phyloP scores from a whole-genome alignment of 2,888 invertebrate species.

The Chaetogeoica ovagalla region DNA sequence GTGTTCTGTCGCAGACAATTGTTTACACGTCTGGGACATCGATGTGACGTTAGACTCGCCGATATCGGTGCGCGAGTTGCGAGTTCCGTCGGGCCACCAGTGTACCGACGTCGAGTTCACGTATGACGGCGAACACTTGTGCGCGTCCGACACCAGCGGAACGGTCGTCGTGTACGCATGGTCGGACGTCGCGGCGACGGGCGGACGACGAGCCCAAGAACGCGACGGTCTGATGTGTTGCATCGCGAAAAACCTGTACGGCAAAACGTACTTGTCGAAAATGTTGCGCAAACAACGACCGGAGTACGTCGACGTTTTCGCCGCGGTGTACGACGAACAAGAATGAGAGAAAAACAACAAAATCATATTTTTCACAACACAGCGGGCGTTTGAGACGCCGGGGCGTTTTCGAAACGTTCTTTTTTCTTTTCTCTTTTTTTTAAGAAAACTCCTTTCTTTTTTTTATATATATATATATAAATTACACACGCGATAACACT shows the following conservation, averaged over 20 bases:
- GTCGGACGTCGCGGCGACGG: not conserved
- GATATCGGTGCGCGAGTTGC: not conserved
- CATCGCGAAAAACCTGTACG: not conserved
- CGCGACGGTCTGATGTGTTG: not conserved
- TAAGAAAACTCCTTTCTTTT: no score
- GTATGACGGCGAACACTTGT: not conserved
- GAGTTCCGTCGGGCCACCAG: no score
- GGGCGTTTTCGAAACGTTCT: no score
- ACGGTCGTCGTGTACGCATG: not conserved
- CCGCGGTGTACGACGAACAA: not conserved
- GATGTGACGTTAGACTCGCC: not conserved
- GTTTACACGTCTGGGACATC: conserved; percentile 1
- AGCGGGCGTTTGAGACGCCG: no score
- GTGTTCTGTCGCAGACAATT: not conserved
- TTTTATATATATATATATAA: no score
- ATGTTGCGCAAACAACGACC: not conserved
- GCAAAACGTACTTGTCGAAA: not conserved
- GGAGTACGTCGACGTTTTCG: not conserved
- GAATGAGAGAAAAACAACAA: no score
- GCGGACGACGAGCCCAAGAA: no score
- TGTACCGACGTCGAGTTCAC: not conserved
- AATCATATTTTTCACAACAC: no score
- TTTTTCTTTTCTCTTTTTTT: no score
- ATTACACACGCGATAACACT: no score
- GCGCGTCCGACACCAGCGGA: conserved; percentile 5